Percentiles rank a stretch among this genome's conserved stretches.
Conservation (phyloP, 2,113 vertebrate genomes). For the Solea solea region DNA sequence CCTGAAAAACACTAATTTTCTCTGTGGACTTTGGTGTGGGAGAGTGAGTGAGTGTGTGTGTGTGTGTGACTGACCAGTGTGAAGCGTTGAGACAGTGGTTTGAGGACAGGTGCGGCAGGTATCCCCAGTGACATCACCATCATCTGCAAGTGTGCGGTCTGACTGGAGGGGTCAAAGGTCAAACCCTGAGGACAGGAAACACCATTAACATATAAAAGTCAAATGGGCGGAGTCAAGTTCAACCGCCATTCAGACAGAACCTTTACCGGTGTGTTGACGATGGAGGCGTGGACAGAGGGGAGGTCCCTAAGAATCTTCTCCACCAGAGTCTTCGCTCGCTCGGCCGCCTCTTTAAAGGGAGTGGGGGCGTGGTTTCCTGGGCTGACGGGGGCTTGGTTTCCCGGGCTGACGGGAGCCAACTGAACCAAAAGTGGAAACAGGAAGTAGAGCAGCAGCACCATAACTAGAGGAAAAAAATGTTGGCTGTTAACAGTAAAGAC, state of each 20-base stretch:
- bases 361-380: background rate
- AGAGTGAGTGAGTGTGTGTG: no score
- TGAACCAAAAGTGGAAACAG: constrained; percentile 39
- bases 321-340: constrained; percentile 79
- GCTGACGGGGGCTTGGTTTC: constrained; percentile 37
- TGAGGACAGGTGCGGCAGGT: constrained; percentile 51
- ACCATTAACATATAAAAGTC: background rate
- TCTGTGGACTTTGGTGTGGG: no score
- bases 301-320: constrained; percentile 79
- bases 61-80: constrained; percentile 62
- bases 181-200: constrained; percentile 50
- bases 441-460: constrained; percentile 52
- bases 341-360: constrained; percentile 70
- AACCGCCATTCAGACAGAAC: background rate
- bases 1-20: no score
- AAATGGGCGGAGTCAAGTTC: background rate
- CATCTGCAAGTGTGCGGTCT: constrained; percentile 48
- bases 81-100: constrained; percentile 51
- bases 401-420: constrained; percentile 48
- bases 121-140: constrained; percentile 56
- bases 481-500: no score
- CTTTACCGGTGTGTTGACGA: constrained; percentile 45
- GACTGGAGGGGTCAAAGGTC: constrained; percentile 39
- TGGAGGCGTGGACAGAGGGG: constrained; percentile 35
- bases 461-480: constrained; percentile 12